Evolutionary conservation across 2,888 invertebrate genomes (phyloP), one percentile per base, ranked within the genome.

Genomic region (Drosophila setosimentum): DNA sequence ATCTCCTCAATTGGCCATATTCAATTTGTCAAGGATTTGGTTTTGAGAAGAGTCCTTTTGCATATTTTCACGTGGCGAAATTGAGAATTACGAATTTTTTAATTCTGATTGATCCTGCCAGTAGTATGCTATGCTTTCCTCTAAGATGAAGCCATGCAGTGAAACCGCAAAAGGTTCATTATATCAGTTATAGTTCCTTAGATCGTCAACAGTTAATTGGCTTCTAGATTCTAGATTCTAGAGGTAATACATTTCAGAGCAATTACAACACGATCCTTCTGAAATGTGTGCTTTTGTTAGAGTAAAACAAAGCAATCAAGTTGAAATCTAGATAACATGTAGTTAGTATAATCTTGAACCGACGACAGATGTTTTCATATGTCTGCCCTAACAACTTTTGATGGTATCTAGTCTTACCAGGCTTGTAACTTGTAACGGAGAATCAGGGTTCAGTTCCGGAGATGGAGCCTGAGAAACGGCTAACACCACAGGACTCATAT

Each of bases 361-460:
- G 94, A 94, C 94, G 94, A 94, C 94, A 94, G 92, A 93, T 94
- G 94, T 94, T 94, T 94, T 95, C 94, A 94, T 95, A 94, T 95
- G 94, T 95, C 95, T 95, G 95, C 94, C 95, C 94, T 95, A 95
- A 95, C 95, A 74, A 74, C 67, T 65, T 59, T 70, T 94, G 95
- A 95, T 94, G 95, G 13, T 33, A 33, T 33, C 11, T 33, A 33
- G 95, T 94, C 94, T 94, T 95, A 95, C 95, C 95, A 94, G 95
- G 95, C 95, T 94, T 93, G 94, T 94, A 94, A 95, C 95, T 95
- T 94, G 95, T 95, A 95, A 33, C 13, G 33, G 13, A 5, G 5
- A 33, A 33, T 33, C 13, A 33, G 13, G 33, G 33, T 33, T 33
- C 33, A 13, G 13, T 33, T 33, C 4, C 33, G 13, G 4, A 33